phyloP scores from a whole-genome alignment of 1,140 invertebrate species.

The Phenacoccus solenopsis region DNA sequence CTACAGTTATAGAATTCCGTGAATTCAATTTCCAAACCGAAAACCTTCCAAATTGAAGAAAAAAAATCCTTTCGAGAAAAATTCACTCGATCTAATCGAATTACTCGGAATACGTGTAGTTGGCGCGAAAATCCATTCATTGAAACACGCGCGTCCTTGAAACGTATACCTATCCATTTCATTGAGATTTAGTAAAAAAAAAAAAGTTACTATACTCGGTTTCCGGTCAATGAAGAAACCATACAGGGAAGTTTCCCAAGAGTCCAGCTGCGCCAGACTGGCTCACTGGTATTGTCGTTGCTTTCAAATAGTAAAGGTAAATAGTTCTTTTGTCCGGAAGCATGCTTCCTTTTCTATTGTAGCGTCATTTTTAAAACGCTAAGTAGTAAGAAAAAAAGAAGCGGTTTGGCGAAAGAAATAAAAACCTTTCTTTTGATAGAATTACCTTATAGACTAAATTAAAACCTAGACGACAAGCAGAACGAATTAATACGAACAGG shows the following conservation, averaged over 20 bases:
- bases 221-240: conserved; percentile 1
- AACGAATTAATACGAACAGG: conserved; percentile 1
- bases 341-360: neutral
- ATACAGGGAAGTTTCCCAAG: conserved; percentile 1
- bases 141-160: neutral
- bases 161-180: conserved; percentile 2
- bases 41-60: too few species aligned
- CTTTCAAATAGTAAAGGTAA: neutral
- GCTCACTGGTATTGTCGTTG: neutral
- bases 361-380: neutral
- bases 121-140: too few species aligned
- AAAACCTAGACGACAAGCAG: neutral
- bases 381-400: neutral
- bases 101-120: neutral
- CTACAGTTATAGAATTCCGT: too few species aligned
- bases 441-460: neutral
- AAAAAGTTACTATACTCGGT: neutral
- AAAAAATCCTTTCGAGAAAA: too few species aligned
- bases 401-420: neutral
- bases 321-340: neutral
- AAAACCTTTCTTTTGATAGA: neutral
- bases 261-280: neutral
- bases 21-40: too few species aligned
- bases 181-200: neutral
- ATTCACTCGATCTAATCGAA: neutral